Base-by-base conservation (phyloP, 1,140 invertebrate species). In the Muscidifurax raptorellus region DNA sequence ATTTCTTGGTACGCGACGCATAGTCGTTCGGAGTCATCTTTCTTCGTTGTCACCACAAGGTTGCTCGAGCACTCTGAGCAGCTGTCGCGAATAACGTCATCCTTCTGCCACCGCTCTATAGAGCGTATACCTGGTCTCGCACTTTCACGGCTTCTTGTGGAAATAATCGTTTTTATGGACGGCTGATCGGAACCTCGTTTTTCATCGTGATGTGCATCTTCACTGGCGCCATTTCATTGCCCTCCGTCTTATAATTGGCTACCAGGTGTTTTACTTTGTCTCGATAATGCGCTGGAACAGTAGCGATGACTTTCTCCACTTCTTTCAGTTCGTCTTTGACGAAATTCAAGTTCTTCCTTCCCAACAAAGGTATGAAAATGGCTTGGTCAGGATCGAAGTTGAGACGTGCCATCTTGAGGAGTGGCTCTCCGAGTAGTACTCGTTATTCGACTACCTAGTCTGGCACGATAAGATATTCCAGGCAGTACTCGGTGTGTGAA, bases 1-100 rank as follows among this genome's bases (percentile, higher is more conserved):
- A 87, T 10, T 27, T 32, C 52, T 64, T 80, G 30, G 47, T 79
- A 84, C 27, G 87, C 86, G 10, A 88, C 75, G n/a, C 87, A 87
- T 0, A 87, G 10, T 28, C 87, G 1, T 12, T 18, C 9, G 9
- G 59, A 18, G 9, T 79, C 87, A 52, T 87, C 69, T 44, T 87
- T 87, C 40, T 88, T 88, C n/a, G 74, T 75, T 0, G 72, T 72
- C 2, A 87, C 64, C 0, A 88, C 66, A 5, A 87, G 77, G 10
- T 77, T 82, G 59, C 85, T 85, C 9, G 85, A 59, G 40, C 84
- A 88, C 40, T 86, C 67, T 12, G 86, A 87, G 1, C 27, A 32
- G 66, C 81, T 80, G 10, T 77, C 64, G 25, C 15, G 5, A 13
- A 86, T 30, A 6, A 86, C 75, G 2, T 69, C 69, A 6, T 40